A percentile compares a stretch with the other conserved stretches of the same genome.
Conservation (phyloP, 1,140 invertebrate genomes). For the Aphaenogaster floridana region DNA sequence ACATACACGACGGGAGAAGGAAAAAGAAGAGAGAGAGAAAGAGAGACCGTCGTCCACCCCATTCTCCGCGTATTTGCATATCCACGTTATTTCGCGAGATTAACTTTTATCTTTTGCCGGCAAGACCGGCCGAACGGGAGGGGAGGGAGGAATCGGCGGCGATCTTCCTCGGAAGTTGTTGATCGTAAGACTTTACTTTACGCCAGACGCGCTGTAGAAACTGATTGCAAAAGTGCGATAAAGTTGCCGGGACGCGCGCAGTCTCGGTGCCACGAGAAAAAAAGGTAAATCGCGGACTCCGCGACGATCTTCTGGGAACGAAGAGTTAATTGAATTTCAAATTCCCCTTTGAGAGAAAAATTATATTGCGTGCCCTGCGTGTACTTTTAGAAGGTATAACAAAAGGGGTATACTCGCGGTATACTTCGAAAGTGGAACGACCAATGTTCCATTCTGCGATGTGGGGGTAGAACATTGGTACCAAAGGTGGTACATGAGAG, state of each 20-base stretch:
- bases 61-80: constrained; percentile 63
- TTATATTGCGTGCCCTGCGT: constrained; percentile 25
- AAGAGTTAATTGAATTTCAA: constrained; percentile 58
- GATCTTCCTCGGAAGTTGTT: constrained; percentile 38
- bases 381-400: constrained; percentile 1
- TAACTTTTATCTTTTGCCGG: constrained; percentile 48
- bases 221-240: constrained; percentile 56
- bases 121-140: neutral
- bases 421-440: constrained; percentile 15
- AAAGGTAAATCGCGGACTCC: constrained; percentile 50
- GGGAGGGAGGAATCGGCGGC: neutral
- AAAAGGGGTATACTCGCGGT: neutral
- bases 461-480: neutral
- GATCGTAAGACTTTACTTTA: constrained; percentile 55
- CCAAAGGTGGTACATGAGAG: neutral
- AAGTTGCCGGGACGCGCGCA: constrained; percentile 21
- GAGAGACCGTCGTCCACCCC: neutral
- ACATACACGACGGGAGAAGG: neutral
- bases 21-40: neutral
- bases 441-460: neutral
- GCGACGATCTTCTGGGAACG: constrained; percentile 31
- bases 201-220: constrained; percentile 41
- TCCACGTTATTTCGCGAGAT: constrained; percentile 64
- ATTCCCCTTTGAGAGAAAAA: constrained; percentile 35
- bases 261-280: constrained; percentile 23